Evolutionary conservation across 1,140 invertebrate species (phyloP), one percentile per base, ranked within the genome.

Genomic region (Arion vulgaris): DNA sequence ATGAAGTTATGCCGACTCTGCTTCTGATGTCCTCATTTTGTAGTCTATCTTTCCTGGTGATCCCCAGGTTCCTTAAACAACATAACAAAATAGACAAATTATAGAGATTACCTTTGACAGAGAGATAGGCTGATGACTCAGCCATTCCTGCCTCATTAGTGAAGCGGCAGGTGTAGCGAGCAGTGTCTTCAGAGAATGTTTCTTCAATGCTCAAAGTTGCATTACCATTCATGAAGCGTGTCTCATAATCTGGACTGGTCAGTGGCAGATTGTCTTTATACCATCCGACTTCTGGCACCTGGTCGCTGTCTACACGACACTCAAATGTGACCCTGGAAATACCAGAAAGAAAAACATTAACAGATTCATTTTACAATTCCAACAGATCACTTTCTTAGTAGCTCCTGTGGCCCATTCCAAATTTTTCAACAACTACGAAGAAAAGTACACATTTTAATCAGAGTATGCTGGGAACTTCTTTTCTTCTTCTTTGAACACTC

Each of bases 221-320:
- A 36, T 88, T 45, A 34, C 87, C 91, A 66, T 93, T 88, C 51
- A 92, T 92, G 82, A 88, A 94, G 34, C 90, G 93, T 0, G 95
- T 95, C 83, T 94, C 93, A 87, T 96, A 95, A 86, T 96, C 94
- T 82, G 94, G 94, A 81, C 95, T 94, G 66, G 94, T 94, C 85
- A 99, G 94, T 90, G 96, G 95, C 85, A 96, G 94, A 53, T 96
- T 96, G 92, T 99, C 98, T 86, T 96, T 95, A 86, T 95, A 96
- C 98, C 98, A 99, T 88, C 94, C 95, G 11, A 98, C 94, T 90
- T 95, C 95, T 83, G 88, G 87, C 39, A 86, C 80, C 26, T 84
- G 86, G 53, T 89, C 89, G 51, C 90, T 86, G 74, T 91, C 94
- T 4, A 96, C 95, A 71, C 93, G 94, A 87, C 96, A 96, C 76